Conservation (phyloP, 1,140 invertebrate genomes). For the Drosophila erecta region DNA sequence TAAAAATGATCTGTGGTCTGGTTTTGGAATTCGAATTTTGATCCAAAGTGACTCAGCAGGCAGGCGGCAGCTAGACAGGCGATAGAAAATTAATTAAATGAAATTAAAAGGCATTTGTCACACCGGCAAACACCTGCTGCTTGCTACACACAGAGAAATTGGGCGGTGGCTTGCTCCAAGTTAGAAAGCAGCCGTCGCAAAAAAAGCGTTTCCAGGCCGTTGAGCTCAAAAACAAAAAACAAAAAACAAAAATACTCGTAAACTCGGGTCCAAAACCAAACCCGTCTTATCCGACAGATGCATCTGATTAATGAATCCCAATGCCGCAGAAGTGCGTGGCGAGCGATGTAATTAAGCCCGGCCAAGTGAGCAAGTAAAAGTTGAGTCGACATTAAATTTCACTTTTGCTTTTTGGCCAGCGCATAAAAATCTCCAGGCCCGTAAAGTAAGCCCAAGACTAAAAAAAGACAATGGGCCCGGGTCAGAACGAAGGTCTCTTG, state of each 20-base stretch:
- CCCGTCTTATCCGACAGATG: slow-evolving; percentile 76
- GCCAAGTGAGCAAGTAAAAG: slow-evolving; percentile 50
- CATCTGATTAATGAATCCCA: slow-evolving; percentile 82
- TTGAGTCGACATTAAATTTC: slow-evolving; percentile 64
- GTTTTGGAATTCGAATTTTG: slow-evolving; percentile 10
- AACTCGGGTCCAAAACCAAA: slow-evolving; percentile 11
- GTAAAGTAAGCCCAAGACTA: neutral
- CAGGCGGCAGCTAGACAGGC: slow-evolving; percentile 2
- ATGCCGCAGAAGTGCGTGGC: slow-evolving; percentile 71
- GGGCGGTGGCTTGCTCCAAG: too few species aligned
- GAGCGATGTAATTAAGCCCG: slow-evolving; percentile 73
- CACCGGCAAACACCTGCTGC: slow-evolving; percentile 40
- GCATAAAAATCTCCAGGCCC: neutral
- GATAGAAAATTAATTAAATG: slow-evolving; percentile 64
- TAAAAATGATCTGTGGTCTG: slow-evolving; percentile 16
- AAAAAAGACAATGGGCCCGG: neutral
- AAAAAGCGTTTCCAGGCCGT: slow-evolving; percentile 31
- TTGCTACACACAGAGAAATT: slow-evolving; percentile 17
- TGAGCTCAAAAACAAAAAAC: neutral
- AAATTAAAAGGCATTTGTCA: slow-evolving; percentile 72
- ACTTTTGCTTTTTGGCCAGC: slow-evolving; percentile 64
- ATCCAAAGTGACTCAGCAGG: slow-evolving; percentile 39
- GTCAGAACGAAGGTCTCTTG: slow-evolving; percentile 48
- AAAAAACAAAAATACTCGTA: too few species aligned
- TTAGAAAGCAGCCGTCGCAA: slow-evolving; percentile 27